Conservation (phyloP, 2,888 invertebrate genomes). For the Rugalucina vietnamica region DNA sequence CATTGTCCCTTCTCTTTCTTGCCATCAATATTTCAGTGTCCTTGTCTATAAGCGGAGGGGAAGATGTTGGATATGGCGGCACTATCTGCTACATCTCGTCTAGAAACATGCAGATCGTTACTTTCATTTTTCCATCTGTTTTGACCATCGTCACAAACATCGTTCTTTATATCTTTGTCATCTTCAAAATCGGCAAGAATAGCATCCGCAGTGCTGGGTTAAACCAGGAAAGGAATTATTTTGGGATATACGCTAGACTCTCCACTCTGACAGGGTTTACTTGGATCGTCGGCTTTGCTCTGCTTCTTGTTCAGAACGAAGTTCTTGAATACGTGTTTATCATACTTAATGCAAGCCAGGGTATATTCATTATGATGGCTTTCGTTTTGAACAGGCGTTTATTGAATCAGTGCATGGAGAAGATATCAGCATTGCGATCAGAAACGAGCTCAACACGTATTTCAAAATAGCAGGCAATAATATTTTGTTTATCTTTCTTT, state of each 20-base stretch:
- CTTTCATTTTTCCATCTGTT: slow-evolving; percentile 35
- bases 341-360: slow-evolving; percentile 42
- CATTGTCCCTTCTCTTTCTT: slow-evolving; percentile 20
- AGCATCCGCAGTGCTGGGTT: slow-evolving; percentile 7
- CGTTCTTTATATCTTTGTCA: slow-evolving; percentile 29
- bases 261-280: slow-evolving; percentile 47
- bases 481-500: too few species aligned
- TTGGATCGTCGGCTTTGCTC: slow-evolving; percentile 48
- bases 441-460: too few species aligned
- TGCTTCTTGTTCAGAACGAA: slow-evolving; percentile 18
- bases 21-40: slow-evolving; percentile 25
- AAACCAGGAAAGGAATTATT: slow-evolving; percentile 41
- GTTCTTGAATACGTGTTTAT: slow-evolving; percentile 42
- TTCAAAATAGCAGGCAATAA: too few species aligned
- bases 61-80: slow-evolving; percentile 40
- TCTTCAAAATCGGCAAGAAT: slow-evolving; percentile 15
- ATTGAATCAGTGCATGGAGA: background rate
- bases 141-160: slow-evolving; percentile 28
- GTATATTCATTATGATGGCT: slow-evolving; percentile 45
- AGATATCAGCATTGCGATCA: too few species aligned
- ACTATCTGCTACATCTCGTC: slow-evolving; percentile 39
- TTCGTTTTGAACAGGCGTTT: slow-evolving; percentile 33
- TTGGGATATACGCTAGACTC: slow-evolving; percentile 25
- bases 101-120: slow-evolving; percentile 15
- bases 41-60: background rate